Conservation (phyloP, 2,888 invertebrate species). For the Hydroisotoma schaefferi region DNA sequence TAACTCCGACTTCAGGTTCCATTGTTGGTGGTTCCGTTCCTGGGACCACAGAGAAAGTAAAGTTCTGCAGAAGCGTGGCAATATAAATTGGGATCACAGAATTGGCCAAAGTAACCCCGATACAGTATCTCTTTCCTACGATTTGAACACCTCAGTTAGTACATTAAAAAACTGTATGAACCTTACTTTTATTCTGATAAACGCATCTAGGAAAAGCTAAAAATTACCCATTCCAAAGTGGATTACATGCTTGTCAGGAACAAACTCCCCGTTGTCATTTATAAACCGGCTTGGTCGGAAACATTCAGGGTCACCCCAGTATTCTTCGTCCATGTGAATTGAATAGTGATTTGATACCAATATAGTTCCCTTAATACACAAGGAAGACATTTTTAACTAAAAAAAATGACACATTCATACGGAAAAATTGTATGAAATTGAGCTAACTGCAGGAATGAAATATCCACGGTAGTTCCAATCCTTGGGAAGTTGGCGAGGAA, state of each 20-base stretch:
- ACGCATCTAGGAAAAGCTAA: too few relatives aligned
- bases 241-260: conserved; percentile 26
- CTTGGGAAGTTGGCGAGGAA: conserved; percentile 20
- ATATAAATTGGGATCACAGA: conserved; percentile 25
- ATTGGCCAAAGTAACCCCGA: conserved; percentile 26
- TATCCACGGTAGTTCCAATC: conserved; percentile 24
- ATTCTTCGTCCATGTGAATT: conserved; percentile 24
- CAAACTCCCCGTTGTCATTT: conserved; percentile 33
- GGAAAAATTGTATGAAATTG: neutral
- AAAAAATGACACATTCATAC: neutral
- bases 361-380: conserved; percentile 7
- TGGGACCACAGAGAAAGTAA: conserved; percentile 21
- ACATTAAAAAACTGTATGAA: neutral
- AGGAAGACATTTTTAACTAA: neutral
- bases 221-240: conserved; percentile 33
- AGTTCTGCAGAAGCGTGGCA: conserved; percentile 19
- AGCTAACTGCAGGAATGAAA: conserved; percentile 27
- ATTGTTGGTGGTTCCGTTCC: conserved; percentile 20
- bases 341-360: conserved; percentile 31
- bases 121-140: conserved; percentile 30
- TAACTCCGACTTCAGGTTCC: conserved; percentile 33
- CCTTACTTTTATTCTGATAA: too few relatives aligned
- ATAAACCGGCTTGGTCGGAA: conserved; percentile 32
- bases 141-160: neutral
- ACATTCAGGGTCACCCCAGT: conserved; percentile 26